Percentiles rank a stretch among this genome's conserved stretches.
Conservation (phyloP, 2,113 vertebrate genomes). For the Mandrillus leucophaeus region DNA sequence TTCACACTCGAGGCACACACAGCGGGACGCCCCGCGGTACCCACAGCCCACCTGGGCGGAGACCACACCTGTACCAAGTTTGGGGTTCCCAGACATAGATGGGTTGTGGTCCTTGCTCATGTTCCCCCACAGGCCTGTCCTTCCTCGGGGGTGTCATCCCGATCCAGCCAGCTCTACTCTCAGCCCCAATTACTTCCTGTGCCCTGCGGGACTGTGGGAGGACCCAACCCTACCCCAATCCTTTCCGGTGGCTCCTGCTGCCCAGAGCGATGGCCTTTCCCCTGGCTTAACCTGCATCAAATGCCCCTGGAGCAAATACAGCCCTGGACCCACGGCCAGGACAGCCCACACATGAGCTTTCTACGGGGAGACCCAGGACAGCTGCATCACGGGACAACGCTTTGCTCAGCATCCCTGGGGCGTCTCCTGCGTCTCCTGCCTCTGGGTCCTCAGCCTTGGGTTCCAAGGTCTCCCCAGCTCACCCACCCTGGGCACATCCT, state of each 20-base stretch:
- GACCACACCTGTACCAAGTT: no score
- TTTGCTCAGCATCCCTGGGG: background rate
- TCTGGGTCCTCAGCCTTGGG: background rate
- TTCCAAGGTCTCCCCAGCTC: background rate
- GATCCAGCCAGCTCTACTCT: background rate
- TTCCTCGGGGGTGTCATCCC: background rate
- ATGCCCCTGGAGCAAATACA: background rate
- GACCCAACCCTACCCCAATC: background rate
- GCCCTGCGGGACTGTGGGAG: background rate
- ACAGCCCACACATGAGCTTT: background rate
- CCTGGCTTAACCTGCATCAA: no score
- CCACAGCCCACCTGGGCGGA: no score
- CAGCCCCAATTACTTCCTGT: background rate
- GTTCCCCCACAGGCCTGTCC: no score
- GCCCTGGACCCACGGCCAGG: background rate
- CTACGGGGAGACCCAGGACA: background rate
- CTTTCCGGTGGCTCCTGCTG: background rate
- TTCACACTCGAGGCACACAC: no score
- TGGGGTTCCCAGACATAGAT: no score
- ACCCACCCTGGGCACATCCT: no score
- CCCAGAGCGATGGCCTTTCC: background rate
- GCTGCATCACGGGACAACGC: background rate
- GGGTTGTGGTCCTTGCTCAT: no score
- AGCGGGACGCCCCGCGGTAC: accelerated
- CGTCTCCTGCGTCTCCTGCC: accelerated